Evolutionary conservation across 2,888 invertebrate species (phyloP).

Genomic region (Augochlorella aurata): DNA sequence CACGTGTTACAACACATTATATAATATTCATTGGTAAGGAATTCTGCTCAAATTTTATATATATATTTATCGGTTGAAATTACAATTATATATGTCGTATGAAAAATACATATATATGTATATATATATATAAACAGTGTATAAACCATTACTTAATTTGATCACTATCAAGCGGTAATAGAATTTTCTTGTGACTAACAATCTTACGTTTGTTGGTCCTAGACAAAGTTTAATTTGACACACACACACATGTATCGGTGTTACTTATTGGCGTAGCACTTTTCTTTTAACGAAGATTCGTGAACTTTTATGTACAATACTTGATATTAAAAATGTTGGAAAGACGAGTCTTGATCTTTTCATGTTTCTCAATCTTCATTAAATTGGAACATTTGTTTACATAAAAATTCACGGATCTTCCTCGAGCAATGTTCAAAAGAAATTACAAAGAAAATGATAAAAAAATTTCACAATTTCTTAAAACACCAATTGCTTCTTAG

Average conservation of each 20-base stretch:
- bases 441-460: not conserved
- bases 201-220: conserved; percentile 62
- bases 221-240: conserved; percentile 61
- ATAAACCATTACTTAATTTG: conserved; percentile 64
- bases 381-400: not conserved
- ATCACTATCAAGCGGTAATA: conserved; percentile 65
- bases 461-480: not conserved
- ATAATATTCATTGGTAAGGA: conserved; percentile 5
- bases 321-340: not conserved
- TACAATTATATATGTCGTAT: conserved; percentile 68
- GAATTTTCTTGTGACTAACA: conserved; percentile 53
- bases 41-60: conserved; percentile 48
- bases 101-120: conserved; percentile 76
- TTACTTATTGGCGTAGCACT: conserved; percentile 13
- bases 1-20: conserved; percentile 29
- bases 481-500: not conserved
- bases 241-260: conserved; percentile 29
- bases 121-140: conserved; percentile 73
- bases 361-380: not conserved
- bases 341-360: not conserved
- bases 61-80: conserved; percentile 45
- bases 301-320: not conserved
- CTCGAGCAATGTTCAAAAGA: not conserved
- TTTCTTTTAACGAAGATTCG: conserved; percentile 6
- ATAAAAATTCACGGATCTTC: conserved; percentile 9